Evolutionary conservation across 2,888 invertebrate species (phyloP).

Genomic region (Timema podura): DNA sequence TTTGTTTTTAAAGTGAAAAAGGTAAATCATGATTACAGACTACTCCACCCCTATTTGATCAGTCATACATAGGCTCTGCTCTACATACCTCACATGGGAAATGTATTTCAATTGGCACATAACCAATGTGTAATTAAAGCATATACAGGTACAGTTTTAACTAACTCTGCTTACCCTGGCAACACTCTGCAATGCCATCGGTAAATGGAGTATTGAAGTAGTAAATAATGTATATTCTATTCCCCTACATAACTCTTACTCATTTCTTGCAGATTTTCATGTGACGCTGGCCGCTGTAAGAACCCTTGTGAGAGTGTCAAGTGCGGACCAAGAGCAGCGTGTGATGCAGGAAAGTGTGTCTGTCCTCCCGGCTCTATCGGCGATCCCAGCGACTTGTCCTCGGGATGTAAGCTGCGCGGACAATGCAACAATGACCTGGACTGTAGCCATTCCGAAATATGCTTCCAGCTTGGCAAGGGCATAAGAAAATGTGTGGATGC

Average conservation of each 20-base stretch:
- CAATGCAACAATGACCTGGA: conserved; percentile 78
- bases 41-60: no score
- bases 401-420: conserved; percentile 69
- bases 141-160: no score
- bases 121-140: not conserved
- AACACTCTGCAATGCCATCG: no score
- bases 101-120: not conserved
- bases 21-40: no score
- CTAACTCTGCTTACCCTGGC: no score
- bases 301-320: conserved; percentile 70
- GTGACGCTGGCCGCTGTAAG: conserved; percentile 68
- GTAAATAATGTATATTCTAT: no score
- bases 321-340: conserved; percentile 79
- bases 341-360: conserved; percentile 72
- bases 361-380: conserved; percentile 77
- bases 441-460: conserved; percentile 79
- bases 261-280: conserved; percentile 54
- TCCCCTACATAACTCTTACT: no score
- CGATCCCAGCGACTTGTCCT: conserved; percentile 63
- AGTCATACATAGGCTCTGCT: no score
- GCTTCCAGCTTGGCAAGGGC: conserved; percentile 72
- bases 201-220: no score
- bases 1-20: no score
- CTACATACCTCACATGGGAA: no score
- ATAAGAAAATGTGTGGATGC: conserved; percentile 80